phyloP scores from a whole-genome alignment of 2,888 invertebrate species.

The Callyntrura guangdongensis region DNA sequence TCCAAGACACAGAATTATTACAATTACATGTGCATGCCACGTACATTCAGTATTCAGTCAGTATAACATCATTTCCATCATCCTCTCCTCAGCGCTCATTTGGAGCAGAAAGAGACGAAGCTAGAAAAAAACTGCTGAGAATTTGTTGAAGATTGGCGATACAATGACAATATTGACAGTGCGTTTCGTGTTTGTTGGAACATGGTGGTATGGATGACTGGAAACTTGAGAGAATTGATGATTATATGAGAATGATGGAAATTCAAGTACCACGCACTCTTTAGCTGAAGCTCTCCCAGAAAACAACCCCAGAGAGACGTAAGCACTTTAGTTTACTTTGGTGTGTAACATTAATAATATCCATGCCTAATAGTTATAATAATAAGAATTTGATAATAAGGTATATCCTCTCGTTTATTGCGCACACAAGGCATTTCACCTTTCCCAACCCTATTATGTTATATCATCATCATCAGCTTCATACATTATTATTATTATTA shows the following conservation, averaged over 20 bases:
- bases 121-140: neutral
- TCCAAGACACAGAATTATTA: neutral
- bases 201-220: slow-evolving; percentile 2
- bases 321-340: slow-evolving; percentile 23
- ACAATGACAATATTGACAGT: slow-evolving; percentile 46
- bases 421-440: slow-evolving; percentile 7
- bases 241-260: neutral
- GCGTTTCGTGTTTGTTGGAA: neutral
- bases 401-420: neutral
- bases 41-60: neutral
- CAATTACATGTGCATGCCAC: neutral
- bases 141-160: slow-evolving; percentile 24
- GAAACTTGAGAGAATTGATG: neutral
- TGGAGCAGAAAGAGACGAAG: neutral
- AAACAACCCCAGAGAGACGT: no score
- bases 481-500: neutral
- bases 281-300: neutral
- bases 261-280: slow-evolving; percentile 6
- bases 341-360: neutral
- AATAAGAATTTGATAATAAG: slow-evolving; percentile 2
- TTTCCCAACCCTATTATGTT: neutral
- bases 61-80: neutral
- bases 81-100: neutral
- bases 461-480: neutral
- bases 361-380: slow-evolving; percentile 16